Evolutionary conservation across 92 coral and sea anemone species (phyloP), one percentile per base, ranked within the genome.

Genomic region (Siderastrea radians): DNA sequence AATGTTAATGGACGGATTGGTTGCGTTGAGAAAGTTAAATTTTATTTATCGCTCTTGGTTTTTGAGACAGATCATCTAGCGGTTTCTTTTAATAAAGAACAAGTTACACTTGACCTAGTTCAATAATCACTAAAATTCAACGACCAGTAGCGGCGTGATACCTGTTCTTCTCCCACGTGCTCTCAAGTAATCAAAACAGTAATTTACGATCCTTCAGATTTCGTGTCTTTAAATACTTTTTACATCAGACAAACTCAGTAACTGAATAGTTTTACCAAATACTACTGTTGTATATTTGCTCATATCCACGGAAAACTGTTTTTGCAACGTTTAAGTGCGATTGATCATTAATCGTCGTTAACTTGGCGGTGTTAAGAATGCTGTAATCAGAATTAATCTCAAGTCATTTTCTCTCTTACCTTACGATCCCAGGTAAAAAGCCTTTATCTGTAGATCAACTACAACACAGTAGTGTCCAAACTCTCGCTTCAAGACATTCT

Each of bases 81-180:
- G 73, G 15, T 68, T 68, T 68, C 26, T 43, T 2, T 3, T 17
- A 43, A 7, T 38, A 38, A 26, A 38, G 15, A 4, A 17, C 69
- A 65, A 65, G 4, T 4, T 12, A 3, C 3, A 71, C 11, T 71
- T 71, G 73, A 69, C 19, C 49, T 68, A 9, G 3, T 19, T 19
- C 53, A 9, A 50, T 17, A 17, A 14, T 2, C 4, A 62, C 6
- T 53, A 4, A 26, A 13, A 52, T 74, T 17, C 46, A 10, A 13
- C 15, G 57, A 82, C 86, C 77, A 54, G 86, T 49, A 50, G 43
- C 12, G 48, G 55, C 1, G 13, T n/a, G 53, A 5, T 2, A 82
- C 86, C 86, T 71, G 86, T 54, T 59, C 53, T 7, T 71, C 70
- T 70, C 7, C 48, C 78, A 82, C 58, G 67, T 69, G 68, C 68